A percentile compares a stretch with the other conserved stretches of the same genome.
Evolutionary conservation across 2,888 invertebrate species (phyloP).

Genomic region (Parnassius mnemosyne): DNA sequence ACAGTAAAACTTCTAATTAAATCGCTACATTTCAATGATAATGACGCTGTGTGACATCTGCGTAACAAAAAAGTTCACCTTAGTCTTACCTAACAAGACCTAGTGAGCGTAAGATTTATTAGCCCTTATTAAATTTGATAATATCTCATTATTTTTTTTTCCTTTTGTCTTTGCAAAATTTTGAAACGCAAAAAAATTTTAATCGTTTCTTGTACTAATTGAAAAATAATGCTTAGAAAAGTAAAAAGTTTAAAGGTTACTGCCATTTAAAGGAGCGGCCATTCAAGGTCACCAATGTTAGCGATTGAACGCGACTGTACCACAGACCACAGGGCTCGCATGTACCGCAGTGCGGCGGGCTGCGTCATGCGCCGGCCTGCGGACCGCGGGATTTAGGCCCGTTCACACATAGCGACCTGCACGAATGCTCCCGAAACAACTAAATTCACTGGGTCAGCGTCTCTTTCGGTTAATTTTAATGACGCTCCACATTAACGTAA

Average conservation of each 20-base stretch:
- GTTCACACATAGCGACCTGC: constrained; percentile 6
- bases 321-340: constrained; percentile 32
- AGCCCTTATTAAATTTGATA: too few relatives aligned
- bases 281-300: constrained; percentile 32
- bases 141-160: too few relatives aligned
- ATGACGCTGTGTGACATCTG: too few relatives aligned
- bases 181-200: too few relatives aligned
- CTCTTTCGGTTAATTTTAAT: not conserved
- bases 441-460: not conserved
- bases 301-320: constrained; percentile 29
- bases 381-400: constrained; percentile 17
- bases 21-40: too few relatives aligned
- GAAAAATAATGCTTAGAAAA: too few relatives aligned
- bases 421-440: not conserved
- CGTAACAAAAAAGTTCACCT: too few relatives aligned
- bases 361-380: constrained; percentile 53
- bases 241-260: constrained; percentile 13
- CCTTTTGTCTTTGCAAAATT: too few relatives aligned
- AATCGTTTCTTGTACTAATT: too few relatives aligned
- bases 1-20: too few relatives aligned
- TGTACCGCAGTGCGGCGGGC: constrained; percentile 67
- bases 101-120: too few relatives aligned
- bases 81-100: too few relatives aligned
- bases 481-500: not conserved
- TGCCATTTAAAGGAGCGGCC: constrained; percentile 30